Percentiles rank a stretch among this genome's conserved stretches.
These are phyloP conservation scores for Macrobrachium rosenbergii DNA, from an alignment of 1,140 invertebrate genomes.

Conservation along the genomic window DNA sequence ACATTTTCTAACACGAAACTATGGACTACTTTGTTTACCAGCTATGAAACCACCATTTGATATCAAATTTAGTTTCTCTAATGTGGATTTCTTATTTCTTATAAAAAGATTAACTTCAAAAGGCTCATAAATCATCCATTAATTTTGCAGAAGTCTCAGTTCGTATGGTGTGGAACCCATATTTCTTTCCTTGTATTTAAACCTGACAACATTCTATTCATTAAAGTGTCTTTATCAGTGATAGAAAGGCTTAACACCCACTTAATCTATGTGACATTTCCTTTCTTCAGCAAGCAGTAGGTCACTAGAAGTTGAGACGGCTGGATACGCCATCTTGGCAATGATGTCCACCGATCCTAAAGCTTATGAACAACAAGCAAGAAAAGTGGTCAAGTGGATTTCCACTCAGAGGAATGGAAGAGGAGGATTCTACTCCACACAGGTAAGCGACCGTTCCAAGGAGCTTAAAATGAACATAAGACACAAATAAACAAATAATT, in stretches of 20 bases:
- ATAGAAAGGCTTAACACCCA: not conserved
- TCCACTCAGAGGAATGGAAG: constrained; percentile 75
- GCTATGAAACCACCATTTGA: not conserved
- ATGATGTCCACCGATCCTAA: constrained; percentile 8
- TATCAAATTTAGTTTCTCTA: too few species aligned
- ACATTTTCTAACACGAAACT: not conserved
- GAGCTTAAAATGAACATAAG: too few species aligned
- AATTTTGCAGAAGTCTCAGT: too few species aligned
- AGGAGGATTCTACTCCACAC: constrained; percentile 84
- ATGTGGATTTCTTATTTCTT: too few species aligned
- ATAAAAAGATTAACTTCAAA: too few species aligned
- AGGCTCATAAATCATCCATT: too few species aligned
- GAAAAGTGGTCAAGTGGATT: constrained; percentile 78
- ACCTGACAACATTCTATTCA: too few species aligned
- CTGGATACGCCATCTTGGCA: constrained; percentile 37
- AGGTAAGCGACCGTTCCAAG: constrained; percentile 72
- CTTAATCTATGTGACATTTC: not conserved
- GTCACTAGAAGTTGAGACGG: constrained; percentile 63
- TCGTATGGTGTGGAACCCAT: too few species aligned
- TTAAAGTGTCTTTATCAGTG: too few species aligned
- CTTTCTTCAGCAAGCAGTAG: constrained; percentile 70
- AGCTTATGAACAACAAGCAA: not conserved
- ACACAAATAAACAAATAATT: too few species aligned
- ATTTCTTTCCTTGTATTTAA: too few species aligned
- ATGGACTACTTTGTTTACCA: not conserved